A percentile compares a stretch with the other conserved stretches of the same genome.
Evolutionary conservation across 2,113 vertebrate species (phyloP).

Genomic region (Menura novaehollandiae): DNA sequence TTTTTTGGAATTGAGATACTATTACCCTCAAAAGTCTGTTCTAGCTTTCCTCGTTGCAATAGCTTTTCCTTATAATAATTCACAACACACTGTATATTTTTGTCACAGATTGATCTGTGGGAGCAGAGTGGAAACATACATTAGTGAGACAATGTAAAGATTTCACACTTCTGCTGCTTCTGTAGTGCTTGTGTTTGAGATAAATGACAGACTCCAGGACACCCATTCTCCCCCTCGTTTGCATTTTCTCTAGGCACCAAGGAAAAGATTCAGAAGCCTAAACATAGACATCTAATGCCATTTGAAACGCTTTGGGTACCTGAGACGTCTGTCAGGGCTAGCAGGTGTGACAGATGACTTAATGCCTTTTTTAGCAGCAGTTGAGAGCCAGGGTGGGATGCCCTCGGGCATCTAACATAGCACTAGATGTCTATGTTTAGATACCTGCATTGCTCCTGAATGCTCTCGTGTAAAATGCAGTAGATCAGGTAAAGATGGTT

Average conservation of each 20-base stretch:
- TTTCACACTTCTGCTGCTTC: not conserved
- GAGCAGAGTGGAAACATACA: not conserved
- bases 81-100: not conserved
- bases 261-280: not conserved
- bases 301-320: constrained; percentile 29
- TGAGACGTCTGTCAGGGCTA: constrained; percentile 32
- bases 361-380: constrained; percentile 4
- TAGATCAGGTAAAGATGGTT: not conserved
- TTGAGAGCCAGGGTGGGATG: not conserved
- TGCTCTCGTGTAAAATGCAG: not conserved
- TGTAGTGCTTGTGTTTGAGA: not conserved
- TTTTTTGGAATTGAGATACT: not conserved
- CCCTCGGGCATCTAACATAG: not conserved
- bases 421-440: not conserved
- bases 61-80: not conserved
- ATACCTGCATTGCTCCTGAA: not conserved
- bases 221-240: not conserved
- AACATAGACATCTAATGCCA: constrained; percentile 3
- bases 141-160: constrained; percentile 35
- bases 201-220: not conserved
- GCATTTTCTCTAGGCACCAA: not conserved
- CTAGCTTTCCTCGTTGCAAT: not conserved
- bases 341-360: constrained; percentile 42
- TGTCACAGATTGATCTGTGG: not conserved
- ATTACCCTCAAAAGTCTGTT: not conserved